phyloP scores from a whole-genome alignment of 2,797 vertebrate genomes.

The Crotalus adamanteus region DNA sequence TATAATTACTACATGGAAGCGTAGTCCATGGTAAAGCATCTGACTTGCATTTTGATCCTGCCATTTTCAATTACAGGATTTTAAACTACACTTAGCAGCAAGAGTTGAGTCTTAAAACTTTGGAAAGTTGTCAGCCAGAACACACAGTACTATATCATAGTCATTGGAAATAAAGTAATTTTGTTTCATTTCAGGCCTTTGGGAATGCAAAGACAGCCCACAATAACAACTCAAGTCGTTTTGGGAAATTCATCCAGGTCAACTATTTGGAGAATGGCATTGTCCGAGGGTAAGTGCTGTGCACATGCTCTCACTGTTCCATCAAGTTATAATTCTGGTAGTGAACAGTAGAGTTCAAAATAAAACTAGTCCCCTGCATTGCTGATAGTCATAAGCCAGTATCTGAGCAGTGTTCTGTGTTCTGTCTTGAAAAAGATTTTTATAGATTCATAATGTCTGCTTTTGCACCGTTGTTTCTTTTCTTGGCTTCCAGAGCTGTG shows the following conservation, averaged over 20 bases:
- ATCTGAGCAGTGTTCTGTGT: background rate
- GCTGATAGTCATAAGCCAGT: background rate
- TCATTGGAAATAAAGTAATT: constrained; percentile 24
- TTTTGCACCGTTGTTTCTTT: background rate
- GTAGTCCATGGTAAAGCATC: background rate
- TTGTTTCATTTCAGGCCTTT: constrained; percentile 81
- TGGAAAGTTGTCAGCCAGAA: background rate
- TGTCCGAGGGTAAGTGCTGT: constrained; percentile 86
- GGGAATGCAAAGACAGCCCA: constrained; percentile 98
- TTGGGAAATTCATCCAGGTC: constrained; percentile 98
- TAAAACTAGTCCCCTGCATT: background rate
- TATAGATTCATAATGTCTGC: background rate
- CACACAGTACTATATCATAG: accelerated
- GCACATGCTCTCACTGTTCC: background rate
- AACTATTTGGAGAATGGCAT: constrained; percentile 95
- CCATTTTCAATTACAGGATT: background rate
- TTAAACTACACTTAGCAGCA: background rate
- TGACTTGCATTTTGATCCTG: background rate
- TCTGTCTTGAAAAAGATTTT: background rate
- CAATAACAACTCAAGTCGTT: constrained; percentile 98
- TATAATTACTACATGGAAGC: background rate
- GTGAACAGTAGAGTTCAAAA: background rate
- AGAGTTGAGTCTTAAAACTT: background rate
- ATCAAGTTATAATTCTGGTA: background rate
- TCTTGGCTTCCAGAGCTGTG: constrained; percentile 79